These are phyloP conservation scores for Pomatostomus ruficeps DNA, from an alignment of 2,113 vertebrate genomes.

Conservation along the genomic window DNA sequence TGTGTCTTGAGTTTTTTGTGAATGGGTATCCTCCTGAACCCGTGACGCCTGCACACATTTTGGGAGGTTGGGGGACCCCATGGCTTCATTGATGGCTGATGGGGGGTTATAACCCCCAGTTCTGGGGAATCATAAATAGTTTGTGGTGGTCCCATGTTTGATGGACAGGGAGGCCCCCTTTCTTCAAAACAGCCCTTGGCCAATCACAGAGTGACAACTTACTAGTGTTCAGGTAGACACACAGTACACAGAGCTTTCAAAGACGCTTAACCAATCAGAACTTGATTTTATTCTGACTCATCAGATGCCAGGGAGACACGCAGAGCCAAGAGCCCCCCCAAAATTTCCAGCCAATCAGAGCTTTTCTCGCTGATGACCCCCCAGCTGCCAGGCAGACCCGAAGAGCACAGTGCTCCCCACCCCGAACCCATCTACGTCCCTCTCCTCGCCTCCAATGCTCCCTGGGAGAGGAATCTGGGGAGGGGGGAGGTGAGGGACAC, in stretches of 20 bases:
- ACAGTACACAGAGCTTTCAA: background rate
- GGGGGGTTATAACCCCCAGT: too few relatives aligned
- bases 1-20: too few relatives aligned
- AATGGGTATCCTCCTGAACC: too few relatives aligned
- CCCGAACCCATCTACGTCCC: too few relatives aligned
- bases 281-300: background rate
- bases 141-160: background rate
- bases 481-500: background rate
- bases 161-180: background rate
- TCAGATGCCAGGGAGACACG: background rate
- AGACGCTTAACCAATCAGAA: background rate
- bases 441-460: too few relatives aligned
- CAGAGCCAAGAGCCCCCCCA: background rate
- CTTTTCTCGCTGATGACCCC: background rate
- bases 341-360: background rate
- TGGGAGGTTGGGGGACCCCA: background rate
- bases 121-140: background rate
- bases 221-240: background rate
- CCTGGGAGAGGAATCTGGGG: background rate
- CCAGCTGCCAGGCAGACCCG: background rate
- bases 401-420: rapidly evolving
- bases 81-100: background rate
- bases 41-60: background rate
- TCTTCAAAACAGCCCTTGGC: background rate
- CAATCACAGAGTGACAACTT: background rate